phyloP scores from a whole-genome alignment of 2,888 invertebrate genomes.

The Vesta saturnalis region DNA sequence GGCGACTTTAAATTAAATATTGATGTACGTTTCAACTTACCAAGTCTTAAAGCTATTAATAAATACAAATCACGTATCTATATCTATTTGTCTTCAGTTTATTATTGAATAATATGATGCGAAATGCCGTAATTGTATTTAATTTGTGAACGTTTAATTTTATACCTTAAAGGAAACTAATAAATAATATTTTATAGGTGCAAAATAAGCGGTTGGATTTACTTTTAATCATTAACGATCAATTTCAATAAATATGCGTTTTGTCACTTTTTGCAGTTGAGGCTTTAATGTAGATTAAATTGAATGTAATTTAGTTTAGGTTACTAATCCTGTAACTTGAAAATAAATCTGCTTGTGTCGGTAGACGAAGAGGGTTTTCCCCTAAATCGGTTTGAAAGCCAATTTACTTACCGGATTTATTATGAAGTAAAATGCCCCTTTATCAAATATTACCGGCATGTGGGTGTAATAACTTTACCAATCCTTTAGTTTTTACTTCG shows the following conservation, averaged over 20 bases:
- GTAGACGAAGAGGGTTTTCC: constrained; percentile 30
- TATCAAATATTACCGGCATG: constrained; percentile 30
- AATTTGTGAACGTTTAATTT: too few species aligned
- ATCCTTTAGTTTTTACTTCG: constrained; percentile 9
- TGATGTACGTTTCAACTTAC: background rate
- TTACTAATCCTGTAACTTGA: constrained; percentile 34
- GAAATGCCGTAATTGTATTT: background rate
- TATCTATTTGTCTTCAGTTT: background rate
- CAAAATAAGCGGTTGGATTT: background rate
- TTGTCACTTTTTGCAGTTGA: background rate
- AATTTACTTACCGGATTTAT: constrained; percentile 36
- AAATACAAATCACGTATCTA: background rate
- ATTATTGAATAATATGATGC: background rate
- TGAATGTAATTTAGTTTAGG: constrained; percentile 36
- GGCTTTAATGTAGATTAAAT: constrained; percentile 30
- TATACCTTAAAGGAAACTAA: too few species aligned
- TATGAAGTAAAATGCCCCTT: constrained; percentile 31
- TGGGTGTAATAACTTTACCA: background rate
- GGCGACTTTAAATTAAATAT: background rate
- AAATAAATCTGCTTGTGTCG: constrained; percentile 37
- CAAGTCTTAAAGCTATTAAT: background rate
- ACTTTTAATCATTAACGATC: background rate
- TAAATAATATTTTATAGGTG: background rate
- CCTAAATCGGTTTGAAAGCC: constrained; percentile 34
- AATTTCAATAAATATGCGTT: constrained; percentile 1